A percentile compares a stretch with the other conserved stretches of the same genome.
Conservation (phyloP, 1,140 invertebrate species). For the Reticulitermes speratus region DNA sequence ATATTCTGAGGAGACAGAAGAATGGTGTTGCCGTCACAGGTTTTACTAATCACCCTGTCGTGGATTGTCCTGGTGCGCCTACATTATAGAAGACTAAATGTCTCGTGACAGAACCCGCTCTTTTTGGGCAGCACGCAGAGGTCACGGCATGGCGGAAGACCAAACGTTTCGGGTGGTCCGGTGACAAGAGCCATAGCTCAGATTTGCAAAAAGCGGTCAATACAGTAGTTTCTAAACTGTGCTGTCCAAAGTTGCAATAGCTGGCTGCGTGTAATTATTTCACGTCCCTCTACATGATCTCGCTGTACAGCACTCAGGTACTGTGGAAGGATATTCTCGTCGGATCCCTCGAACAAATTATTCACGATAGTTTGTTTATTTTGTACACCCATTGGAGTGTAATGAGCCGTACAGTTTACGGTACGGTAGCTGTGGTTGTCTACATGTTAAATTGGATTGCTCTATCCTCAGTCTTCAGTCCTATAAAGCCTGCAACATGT, state of each 20-base stretch:
- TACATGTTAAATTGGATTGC: no score
- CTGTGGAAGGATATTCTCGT: no score
- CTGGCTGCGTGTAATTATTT: no score
- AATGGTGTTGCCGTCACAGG: slow-evolving; percentile 16
- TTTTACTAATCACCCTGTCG: slow-evolving; percentile 8
- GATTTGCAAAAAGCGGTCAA: neutral
- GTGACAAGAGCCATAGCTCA: neutral
- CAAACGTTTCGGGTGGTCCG: neutral
- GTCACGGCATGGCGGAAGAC: neutral
- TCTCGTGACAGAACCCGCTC: neutral
- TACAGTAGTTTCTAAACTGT: neutral
- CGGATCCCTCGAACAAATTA: no score
- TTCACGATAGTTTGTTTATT: no score
- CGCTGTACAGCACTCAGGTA: no score
- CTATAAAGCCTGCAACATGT: no score
- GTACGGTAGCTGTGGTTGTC: no score
- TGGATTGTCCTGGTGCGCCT: neutral
- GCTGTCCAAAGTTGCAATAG: neutral
- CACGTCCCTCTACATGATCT: no score
- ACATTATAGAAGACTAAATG: slow-evolving; percentile 2
- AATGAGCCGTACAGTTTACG: no score
- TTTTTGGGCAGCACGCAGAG: neutral
- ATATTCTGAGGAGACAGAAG: slow-evolving; percentile 18
- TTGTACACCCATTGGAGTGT: no score
- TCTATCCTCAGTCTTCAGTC: no score